Evolutionary conservation across 2,113 vertebrate genomes (phyloP), one percentile per base, ranked within the genome.

Genomic region (Eptatretus burgeri): DNA sequence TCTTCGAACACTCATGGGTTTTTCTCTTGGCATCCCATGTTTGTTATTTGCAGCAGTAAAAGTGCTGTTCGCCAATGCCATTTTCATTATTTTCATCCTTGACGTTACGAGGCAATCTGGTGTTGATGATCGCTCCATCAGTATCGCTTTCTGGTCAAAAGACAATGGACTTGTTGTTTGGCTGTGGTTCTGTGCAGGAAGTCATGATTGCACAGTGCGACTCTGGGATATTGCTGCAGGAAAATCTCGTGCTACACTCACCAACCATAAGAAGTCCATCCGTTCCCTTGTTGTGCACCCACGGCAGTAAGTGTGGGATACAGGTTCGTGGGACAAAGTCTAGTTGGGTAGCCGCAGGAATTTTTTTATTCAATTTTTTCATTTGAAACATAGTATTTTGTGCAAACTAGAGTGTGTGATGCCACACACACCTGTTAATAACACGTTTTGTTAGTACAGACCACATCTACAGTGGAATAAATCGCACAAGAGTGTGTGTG

Each of bases 261-360:
- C 91, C 56, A 98, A 98, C 72, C 89, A 95, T 72, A 98, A 95
- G 76, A 98, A 98, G 66, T 98, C 91, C 13, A 87, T 94, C 64
- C 74, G 89, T 70, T 82, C 82, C 27, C 72, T 98, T 64, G 83
- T 85, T 68, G 69, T 88, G 64, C 91, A 98, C 69, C 89, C 91
- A 63, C 77, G 80, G 72, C 89, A 86, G 91, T 98, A 76, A 78
- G 85, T 73, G 16, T 67, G n/a, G 51, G 10, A 64, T 0, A 1
- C 66, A 52, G 2, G 51, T 12, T 2, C 49, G 14, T 13, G 5
- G 1, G 52, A 14, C 5, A 63, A 18, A 11, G 50, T 69, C 16
- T 62, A 11, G 1, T 63, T 9, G 50, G 2, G 9, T 41, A 41
- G 27, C 27, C 3, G 27, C 51, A 56, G n/a, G 41, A 13, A 51